Evolutionary conservation across 1,140 invertebrate species (phyloP).

Genomic region (Augochlora pura): DNA sequence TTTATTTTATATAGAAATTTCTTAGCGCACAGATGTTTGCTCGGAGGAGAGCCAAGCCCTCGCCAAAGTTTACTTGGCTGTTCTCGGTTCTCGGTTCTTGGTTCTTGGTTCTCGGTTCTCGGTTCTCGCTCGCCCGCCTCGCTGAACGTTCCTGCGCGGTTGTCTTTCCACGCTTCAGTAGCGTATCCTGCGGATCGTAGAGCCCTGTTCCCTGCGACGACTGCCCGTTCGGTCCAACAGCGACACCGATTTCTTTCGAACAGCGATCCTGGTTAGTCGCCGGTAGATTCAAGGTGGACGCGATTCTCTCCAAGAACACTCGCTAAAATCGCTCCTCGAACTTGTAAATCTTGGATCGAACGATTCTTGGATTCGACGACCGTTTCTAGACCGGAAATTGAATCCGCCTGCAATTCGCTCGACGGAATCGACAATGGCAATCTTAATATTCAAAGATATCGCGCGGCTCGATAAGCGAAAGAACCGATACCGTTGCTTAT

Average conservation of each 20-base stretch:
- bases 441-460: no score
- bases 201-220: slow-evolving; percentile 11
- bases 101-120: no score
- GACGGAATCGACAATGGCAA: no score
- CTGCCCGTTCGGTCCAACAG: background rate
- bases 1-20: slow-evolving; percentile 54
- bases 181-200: slow-evolving; percentile 24
- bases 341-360: no score
- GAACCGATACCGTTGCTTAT: slow-evolving; percentile 26
- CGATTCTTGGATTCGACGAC: background rate
- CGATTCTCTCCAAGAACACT: no score
- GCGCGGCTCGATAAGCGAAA: no score
- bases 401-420: no score
- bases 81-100: slow-evolving; percentile 4
- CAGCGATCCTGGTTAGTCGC: no score
- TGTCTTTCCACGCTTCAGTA: slow-evolving; percentile 48
- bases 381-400: background rate
- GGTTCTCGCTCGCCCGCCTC: slow-evolving; percentile 28
- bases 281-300: no score
- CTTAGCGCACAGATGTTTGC: slow-evolving; percentile 36
- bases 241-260: no score
- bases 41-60: slow-evolving; percentile 53
- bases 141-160: slow-evolving; percentile 53
- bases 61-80: slow-evolving; percentile 61
- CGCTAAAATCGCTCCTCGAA: no score